These are phyloP conservation scores for Centroberyx gerrardi DNA, from an alignment of 2,797 vertebrate species.

Conservation along the genomic window DNA sequence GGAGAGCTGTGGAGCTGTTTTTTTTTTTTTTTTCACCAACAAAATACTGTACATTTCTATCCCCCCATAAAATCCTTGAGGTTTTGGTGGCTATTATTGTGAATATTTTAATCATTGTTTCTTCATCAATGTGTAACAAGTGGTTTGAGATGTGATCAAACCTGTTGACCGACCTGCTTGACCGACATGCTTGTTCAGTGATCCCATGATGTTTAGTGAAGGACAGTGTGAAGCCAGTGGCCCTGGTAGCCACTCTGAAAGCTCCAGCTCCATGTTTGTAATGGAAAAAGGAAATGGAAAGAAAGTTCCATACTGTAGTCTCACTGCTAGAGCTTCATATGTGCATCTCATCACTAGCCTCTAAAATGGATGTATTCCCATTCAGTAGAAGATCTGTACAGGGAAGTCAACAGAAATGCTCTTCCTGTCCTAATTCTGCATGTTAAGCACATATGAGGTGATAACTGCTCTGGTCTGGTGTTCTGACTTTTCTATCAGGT, in stretches of 20 bases:
- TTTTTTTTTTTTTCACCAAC: not conserved
- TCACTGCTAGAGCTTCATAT: constrained; percentile 49
- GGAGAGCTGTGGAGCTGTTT: not conserved
- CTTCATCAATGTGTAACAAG: too few species aligned
- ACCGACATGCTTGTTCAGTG: constrained; percentile 21
- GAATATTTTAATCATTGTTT: too few species aligned
- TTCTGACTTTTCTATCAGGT: constrained; percentile 49
- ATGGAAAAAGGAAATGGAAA: constrained; percentile 46
- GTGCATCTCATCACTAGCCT: constrained; percentile 50
- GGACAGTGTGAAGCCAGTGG: constrained; percentile 27
- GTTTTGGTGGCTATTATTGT: constrained; percentile 24
- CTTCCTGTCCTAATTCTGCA: not conserved
- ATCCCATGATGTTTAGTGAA: constrained; percentile 24
- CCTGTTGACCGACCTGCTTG: constrained; percentile 14
- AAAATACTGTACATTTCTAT: constrained; percentile 42
- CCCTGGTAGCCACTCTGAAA: constrained; percentile 19
- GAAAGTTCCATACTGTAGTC: constrained; percentile 43
- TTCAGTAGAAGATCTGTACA: constrained; percentile 19
- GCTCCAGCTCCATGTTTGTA: constrained; percentile 31
- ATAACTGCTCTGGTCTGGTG: constrained; percentile 45
- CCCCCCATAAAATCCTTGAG: constrained; percentile 14
- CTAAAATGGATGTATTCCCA: constrained; percentile 19
- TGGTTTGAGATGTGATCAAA: not conserved
- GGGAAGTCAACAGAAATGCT: constrained; percentile 22
- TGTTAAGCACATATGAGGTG: constrained; percentile 34